These are phyloP conservation scores for Ceratosolen fusciceps DNA, from an alignment of 1,140 invertebrate genomes.

Conservation along the genomic window DNA sequence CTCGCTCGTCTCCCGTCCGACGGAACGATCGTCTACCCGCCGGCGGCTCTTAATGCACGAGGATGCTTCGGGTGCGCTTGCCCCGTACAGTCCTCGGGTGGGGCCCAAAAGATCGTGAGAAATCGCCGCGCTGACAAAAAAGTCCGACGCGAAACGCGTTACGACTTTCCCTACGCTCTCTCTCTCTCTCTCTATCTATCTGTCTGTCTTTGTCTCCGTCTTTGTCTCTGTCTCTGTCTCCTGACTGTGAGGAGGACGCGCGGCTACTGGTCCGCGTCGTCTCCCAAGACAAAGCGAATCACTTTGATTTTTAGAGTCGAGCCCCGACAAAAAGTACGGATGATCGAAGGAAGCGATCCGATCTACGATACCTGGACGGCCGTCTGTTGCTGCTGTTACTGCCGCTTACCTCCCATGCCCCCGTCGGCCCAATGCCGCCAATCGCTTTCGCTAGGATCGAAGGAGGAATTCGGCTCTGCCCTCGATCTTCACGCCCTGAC, in stretches of 20 bases:
- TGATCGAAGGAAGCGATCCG: neutral
- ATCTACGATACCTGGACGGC: neutral
- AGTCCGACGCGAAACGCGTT: conserved; percentile 17
- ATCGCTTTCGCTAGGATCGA: conserved; percentile 7
- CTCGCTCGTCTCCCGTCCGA: neutral
- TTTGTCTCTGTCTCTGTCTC: neutral
- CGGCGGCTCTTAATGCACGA: conserved; percentile 21
- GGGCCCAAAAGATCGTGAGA: conserved; percentile 50
- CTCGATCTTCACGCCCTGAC: neutral
- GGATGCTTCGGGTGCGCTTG: conserved; percentile 17
- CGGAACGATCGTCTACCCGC: neutral
- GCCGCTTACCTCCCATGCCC: too few relatives aligned
- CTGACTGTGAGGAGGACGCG: too few relatives aligned
- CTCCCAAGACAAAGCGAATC: conserved; percentile 45
- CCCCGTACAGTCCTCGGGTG: neutral
- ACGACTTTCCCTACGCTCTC: neutral
- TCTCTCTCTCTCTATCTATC: conserved; percentile 28
- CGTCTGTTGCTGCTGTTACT: neutral
- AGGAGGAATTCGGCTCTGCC: neutral
- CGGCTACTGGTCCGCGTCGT: conserved; percentile 3
- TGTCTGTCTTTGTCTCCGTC: conserved; percentile 3
- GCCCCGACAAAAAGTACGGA: neutral
- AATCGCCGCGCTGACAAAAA: conserved; percentile 44
- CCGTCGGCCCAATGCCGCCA: neutral
- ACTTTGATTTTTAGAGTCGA: conserved; percentile 40